A percentile compares a stretch with the other conserved stretches of the same genome.
These are phyloP conservation scores for Globicephala melas DNA, from an alignment of 2,113 vertebrate species.

Conservation along the genomic window DNA sequence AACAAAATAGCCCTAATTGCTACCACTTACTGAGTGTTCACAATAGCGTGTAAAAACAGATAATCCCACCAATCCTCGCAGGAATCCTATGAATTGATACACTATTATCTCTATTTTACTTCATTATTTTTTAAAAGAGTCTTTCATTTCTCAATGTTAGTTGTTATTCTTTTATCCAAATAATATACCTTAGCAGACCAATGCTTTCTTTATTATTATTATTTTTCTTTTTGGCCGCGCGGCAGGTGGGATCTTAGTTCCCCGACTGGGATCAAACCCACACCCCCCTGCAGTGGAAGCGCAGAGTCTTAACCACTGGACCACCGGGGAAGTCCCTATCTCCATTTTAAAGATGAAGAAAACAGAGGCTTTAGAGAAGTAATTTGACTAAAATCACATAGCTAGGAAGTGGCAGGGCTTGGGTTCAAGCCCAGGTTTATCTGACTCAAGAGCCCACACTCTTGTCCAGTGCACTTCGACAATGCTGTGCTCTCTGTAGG, in stretches of 20 bases:
- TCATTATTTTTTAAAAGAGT: not conserved
- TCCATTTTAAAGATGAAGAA: not conserved
- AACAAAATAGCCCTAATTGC: not conserved
- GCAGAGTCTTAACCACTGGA: not conserved
- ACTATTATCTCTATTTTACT: not conserved
- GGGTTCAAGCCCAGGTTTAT: not conserved
- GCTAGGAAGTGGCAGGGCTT: not conserved
- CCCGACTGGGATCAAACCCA: not conserved
- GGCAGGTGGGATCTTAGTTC: not conserved
- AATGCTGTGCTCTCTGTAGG: rapidly evolving
- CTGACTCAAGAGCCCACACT: not conserved
- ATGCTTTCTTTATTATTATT: not conserved
- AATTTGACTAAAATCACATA: not conserved
- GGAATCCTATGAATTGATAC: not conserved
- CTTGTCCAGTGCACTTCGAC: not conserved
- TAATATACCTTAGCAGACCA: not conserved
- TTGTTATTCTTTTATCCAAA: not conserved
- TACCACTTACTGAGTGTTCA: not conserved
- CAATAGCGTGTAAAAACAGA: not conserved
- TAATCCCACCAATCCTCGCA: not conserved
- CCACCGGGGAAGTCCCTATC: not conserved
- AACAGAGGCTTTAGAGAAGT: not conserved
- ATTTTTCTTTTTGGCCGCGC: not conserved
- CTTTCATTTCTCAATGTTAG: not conserved
- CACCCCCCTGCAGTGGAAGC: not conserved